A percentile compares a stretch with the other conserved stretches of the same genome.
Evolutionary conservation across 2,113 vertebrate genomes (phyloP).

Genomic region (Gopherus evgoodei): DNA sequence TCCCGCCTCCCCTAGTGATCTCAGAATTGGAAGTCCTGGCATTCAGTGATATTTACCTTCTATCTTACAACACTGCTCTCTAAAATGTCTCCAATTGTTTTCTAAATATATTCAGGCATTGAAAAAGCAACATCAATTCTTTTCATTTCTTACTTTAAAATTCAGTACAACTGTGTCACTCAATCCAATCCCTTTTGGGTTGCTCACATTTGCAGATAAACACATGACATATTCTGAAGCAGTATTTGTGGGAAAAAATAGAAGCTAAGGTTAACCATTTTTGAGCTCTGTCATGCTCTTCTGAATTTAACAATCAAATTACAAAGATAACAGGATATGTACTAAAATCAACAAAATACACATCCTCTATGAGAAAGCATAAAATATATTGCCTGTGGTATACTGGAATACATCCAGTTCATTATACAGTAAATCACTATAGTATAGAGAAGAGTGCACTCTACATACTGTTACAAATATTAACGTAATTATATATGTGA

Average conservation of each 20-base stretch:
- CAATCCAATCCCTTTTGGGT: background rate
- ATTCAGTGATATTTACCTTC: background rate
- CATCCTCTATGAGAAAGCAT: background rate
- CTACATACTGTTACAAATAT: background rate
- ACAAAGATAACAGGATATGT: background rate
- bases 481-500: background rate
- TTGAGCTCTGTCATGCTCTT: background rate
- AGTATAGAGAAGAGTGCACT: too few relatives aligned
- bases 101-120: too few relatives aligned
- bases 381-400: too few relatives aligned
- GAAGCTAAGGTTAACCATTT: background rate
- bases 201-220: background rate
- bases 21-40: background rate
- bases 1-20: background rate
- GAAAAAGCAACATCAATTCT: background rate
- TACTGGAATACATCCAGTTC: too few relatives aligned
- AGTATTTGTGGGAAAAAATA: background rate
- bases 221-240: background rate
- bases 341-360: background rate
- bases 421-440: too few relatives aligned
- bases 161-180: background rate
- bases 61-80: too few relatives aligned
- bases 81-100: background rate
- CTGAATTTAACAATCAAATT: background rate
- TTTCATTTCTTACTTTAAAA: background rate